Percentiles rank a stretch among this genome's conserved stretches.
Evolutionary conservation across 2,888 invertebrate genomes (phyloP).

Genomic region (Calephelis perditalis): DNA sequence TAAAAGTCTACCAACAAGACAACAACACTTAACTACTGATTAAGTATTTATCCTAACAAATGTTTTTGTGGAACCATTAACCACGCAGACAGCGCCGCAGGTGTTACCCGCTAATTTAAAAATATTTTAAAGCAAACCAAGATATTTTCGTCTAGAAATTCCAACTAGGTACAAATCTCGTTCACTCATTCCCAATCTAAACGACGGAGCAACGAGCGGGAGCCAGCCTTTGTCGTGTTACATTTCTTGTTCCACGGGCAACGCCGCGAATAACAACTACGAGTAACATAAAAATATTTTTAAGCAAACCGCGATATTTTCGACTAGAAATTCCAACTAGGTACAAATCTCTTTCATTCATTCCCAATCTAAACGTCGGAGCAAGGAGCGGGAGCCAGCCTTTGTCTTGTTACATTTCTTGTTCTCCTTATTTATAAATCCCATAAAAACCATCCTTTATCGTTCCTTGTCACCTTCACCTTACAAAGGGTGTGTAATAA

Average conservation of each 20-base stretch:
- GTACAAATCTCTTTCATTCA: neutral
- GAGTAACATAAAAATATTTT: neutral
- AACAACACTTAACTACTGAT: no score
- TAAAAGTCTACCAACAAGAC: no score
- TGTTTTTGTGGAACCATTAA: neutral
- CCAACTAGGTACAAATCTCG: neutral
- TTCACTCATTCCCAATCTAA: neutral
- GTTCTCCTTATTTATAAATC: slow-evolving; percentile 1
- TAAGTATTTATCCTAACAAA: no score
- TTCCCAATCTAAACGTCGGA: neutral
- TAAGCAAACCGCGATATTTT: neutral
- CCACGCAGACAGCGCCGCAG: no score
- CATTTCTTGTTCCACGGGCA: no score
- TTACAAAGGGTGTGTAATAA: slow-evolving; percentile 5
- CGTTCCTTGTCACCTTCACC: neutral
- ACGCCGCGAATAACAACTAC: no score
- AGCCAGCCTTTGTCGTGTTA: neutral
- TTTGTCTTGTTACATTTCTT: slow-evolving; percentile 5
- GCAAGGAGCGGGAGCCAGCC: neutral
- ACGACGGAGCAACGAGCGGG: neutral
- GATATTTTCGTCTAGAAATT: neutral
- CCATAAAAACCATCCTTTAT: slow-evolving; percentile 4
- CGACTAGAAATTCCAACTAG: neutral
- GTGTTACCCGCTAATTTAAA: no score
- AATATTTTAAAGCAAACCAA: neutral